These are phyloP conservation scores for Heliornis fulica DNA, from an alignment of 2,113 vertebrate genomes.

Conservation along the genomic window DNA sequence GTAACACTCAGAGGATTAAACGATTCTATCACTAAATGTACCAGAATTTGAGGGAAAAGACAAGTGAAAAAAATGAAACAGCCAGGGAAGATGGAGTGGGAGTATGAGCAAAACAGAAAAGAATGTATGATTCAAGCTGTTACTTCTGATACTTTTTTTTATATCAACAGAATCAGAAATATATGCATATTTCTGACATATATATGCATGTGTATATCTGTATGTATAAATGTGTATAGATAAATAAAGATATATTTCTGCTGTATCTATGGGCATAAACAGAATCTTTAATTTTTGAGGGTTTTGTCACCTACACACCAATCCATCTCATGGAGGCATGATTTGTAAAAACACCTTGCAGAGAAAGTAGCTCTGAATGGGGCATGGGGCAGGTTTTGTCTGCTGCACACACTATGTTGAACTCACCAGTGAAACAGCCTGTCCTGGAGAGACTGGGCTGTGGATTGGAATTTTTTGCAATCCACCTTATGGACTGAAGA, in stretches of 20 bases:
- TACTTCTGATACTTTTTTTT: neutral
- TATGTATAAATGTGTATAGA: neutral
- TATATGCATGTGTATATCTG: no score
- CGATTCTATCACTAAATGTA: neutral
- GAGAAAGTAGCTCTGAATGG: fast-evolving
- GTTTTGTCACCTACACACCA: neutral
- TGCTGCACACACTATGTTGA: fast-evolving
- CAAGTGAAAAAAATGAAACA: neutral
- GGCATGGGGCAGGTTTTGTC: neutral
- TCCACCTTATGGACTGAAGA: neutral
- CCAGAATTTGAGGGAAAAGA: conserved; percentile 15
- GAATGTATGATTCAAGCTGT: neutral
- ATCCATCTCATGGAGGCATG: fast-evolving
- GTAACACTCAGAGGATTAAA: neutral
- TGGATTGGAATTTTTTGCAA: neutral
- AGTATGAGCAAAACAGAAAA: neutral
- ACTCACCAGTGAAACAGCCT: neutral
- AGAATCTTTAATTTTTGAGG: neutral
- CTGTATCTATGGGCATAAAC: neutral
- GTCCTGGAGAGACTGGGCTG: neutral
- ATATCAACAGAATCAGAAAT: neutral
- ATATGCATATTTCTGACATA: neutral
- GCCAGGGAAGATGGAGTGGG: neutral
- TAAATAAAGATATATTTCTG: neutral
- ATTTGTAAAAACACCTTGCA: fast-evolving